These are phyloP conservation scores for Tapera naevia DNA, from an alignment of 2,797 vertebrate genomes.

Conservation along the genomic window DNA sequence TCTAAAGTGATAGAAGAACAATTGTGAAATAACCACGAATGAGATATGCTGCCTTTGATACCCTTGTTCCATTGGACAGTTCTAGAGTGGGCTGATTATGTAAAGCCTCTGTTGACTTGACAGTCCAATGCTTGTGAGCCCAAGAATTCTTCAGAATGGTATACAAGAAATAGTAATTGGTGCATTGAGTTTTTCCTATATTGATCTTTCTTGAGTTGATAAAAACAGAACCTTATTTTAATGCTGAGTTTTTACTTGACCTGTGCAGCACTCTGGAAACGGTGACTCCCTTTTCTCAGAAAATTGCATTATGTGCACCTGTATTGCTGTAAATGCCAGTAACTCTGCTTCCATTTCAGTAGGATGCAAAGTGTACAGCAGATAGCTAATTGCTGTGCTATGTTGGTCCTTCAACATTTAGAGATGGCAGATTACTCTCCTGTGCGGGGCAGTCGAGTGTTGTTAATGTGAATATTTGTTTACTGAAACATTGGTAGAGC, in stretches of 20 bases:
- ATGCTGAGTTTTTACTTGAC: neutral
- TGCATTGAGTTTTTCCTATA: neutral
- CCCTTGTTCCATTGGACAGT: neutral
- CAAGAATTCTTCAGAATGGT: neutral
- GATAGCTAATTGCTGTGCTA: neutral
- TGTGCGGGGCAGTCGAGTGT: fast-evolving
- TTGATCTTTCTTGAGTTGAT: neutral
- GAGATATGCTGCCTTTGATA: neutral
- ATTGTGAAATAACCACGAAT: neutral
- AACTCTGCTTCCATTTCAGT: neutral
- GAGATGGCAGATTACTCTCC: neutral
- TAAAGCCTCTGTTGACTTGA: neutral
- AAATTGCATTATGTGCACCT: fast-evolving
- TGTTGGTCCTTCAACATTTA: neutral
- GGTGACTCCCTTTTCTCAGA: neutral
- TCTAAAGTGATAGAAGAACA: neutral
- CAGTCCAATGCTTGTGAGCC: neutral
- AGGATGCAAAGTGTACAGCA: neutral
- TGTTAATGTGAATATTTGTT: neutral
- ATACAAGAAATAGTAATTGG: neutral
- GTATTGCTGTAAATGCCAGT: neutral
- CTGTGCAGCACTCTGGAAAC: neutral
- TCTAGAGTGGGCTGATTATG: neutral
- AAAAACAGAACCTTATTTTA: neutral
- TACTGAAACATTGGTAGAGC: neutral